Conservation (phyloP, 1,140 invertebrate genomes). For the Metaphire vulgaris region DNA sequence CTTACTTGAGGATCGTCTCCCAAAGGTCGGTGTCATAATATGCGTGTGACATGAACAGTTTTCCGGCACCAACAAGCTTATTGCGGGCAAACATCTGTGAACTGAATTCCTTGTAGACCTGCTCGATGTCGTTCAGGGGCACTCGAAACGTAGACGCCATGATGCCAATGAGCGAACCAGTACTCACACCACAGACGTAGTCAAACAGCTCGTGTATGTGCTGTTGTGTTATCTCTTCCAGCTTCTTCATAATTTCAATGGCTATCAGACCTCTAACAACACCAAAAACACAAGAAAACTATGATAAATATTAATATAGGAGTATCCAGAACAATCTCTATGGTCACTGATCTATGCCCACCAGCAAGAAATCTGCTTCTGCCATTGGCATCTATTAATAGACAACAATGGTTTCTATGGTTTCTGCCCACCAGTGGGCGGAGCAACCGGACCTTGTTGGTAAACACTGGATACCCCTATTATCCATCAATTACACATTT, state of each 20-base stretch:
- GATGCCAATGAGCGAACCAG: conserved; percentile 59
- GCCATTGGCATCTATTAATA: too few relatives aligned
- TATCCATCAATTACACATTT: background rate
- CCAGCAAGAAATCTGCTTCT: too few relatives aligned
- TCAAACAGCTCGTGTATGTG: conserved; percentile 65
- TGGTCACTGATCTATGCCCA: too few relatives aligned
- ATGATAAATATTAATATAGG: conserved; percentile 30
- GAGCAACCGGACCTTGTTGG: too few relatives aligned
- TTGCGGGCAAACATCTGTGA: conserved; percentile 66
- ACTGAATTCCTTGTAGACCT: conserved; percentile 65
- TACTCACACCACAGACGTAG: conserved; percentile 84
- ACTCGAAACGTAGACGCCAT: conserved; percentile 50
- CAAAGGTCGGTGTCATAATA: conserved; percentile 83
- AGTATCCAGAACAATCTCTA: too few relatives aligned
- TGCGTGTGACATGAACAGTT: conserved; percentile 74
- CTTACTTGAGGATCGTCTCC: conserved; percentile 69
- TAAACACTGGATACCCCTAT: too few relatives aligned
- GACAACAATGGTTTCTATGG: too few relatives aligned
- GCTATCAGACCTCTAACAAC: conserved; percentile 70
- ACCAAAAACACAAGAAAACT: too few relatives aligned
- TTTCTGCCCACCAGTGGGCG: too few relatives aligned
- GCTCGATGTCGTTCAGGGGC: conserved; percentile 60
- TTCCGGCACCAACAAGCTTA: conserved; percentile 66
- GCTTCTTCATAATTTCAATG: conserved; percentile 68
- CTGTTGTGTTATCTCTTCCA: conserved; percentile 61